A percentile compares a stretch with the other conserved stretches of the same genome.
Evolutionary conservation across 2,797 vertebrate genomes (phyloP).

Genomic region (Harpagifer antarcticus): DNA sequence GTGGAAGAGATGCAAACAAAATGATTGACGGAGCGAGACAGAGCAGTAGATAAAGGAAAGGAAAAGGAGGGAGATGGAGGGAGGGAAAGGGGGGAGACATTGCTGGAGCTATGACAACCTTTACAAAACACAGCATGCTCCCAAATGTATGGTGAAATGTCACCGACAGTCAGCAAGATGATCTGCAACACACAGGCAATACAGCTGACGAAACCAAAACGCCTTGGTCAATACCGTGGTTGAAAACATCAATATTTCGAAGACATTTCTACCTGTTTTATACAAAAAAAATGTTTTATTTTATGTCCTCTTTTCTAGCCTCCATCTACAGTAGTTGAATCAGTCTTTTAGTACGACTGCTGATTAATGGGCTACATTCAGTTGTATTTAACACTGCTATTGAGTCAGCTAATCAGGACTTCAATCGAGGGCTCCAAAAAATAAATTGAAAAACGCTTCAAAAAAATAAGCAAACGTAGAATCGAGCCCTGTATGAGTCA

Average conservation of each 20-base stretch:
- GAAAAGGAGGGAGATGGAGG: slow-evolving; percentile 10
- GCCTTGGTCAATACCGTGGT: slow-evolving; percentile 26
- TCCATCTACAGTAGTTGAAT: slow-evolving; percentile 3
- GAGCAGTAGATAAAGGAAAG: slow-evolving; percentile 24
- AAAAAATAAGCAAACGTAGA: slow-evolving; percentile 32
- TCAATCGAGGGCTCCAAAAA: slow-evolving; percentile 27
- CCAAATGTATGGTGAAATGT: slow-evolving; percentile 75
- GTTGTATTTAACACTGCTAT: slow-evolving; percentile 21
- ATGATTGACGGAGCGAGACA: slow-evolving; percentile 48
- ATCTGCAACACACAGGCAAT: slow-evolving; percentile 40
- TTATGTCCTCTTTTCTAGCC: slow-evolving; percentile 16
- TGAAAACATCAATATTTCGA: slow-evolving; percentile 30
- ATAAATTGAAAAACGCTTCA: too few species aligned
- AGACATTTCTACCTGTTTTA: slow-evolving; percentile 25
- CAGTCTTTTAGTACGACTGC: slow-evolving; percentile 15
- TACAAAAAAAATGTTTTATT: slow-evolving; percentile 11
- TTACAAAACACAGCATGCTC: slow-evolving; percentile 68
- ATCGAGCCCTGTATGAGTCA: slow-evolving; percentile 23
- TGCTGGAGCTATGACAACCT: slow-evolving; percentile 72
- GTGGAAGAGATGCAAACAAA: slow-evolving; percentile 36
- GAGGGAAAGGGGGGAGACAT: slow-evolving; percentile 1
- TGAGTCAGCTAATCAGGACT: slow-evolving; percentile 11
- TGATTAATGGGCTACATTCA: slow-evolving; percentile 35
- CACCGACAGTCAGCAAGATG: slow-evolving; percentile 42
- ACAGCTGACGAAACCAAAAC: slow-evolving; percentile 40